Conservation (phyloP, 2,797 vertebrate genomes). For the Peromyscus melanophrys region DNA sequence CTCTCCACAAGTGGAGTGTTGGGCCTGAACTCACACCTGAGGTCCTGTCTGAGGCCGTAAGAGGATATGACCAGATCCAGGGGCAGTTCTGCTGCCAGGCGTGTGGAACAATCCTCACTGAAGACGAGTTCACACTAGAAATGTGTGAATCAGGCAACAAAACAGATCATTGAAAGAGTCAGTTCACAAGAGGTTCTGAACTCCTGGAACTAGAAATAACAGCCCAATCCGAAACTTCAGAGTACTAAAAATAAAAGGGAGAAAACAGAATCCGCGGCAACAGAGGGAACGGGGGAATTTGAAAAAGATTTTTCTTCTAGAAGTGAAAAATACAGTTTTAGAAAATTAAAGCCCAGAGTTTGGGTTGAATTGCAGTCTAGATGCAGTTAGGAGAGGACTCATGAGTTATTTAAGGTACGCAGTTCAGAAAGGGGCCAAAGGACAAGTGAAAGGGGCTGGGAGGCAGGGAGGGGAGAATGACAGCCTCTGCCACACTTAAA, state of each 20-base stretch:
- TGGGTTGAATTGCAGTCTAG: neutral
- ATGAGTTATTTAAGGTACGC: neutral
- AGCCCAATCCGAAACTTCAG: neutral
- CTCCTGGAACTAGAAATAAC: conserved; percentile 20
- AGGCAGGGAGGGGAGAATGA: neutral
- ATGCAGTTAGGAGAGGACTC: neutral
- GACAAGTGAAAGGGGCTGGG: neutral
- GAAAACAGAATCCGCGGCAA: conserved; percentile 1
- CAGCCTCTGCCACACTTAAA: too few relatives aligned
- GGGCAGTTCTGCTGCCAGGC: neutral
- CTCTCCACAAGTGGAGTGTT: neutral
- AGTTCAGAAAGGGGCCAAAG: conserved; percentile 8
- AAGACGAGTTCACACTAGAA: neutral
- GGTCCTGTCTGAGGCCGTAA: neutral
- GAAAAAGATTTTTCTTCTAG: neutral
- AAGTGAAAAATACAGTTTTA: conserved; percentile 31
- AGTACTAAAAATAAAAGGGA: conserved; percentile 34
- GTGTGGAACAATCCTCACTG: neutral
- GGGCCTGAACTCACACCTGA: neutral
- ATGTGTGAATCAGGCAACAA: neutral
- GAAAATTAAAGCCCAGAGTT: conserved; percentile 38
- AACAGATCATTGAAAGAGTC: neutral
- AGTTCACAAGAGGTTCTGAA: neutral
- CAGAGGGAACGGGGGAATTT: neutral
- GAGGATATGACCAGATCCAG: neutral